These are phyloP conservation scores for Aelia acuminata DNA, from an alignment of 2,888 invertebrate species.

Conservation along the genomic window DNA sequence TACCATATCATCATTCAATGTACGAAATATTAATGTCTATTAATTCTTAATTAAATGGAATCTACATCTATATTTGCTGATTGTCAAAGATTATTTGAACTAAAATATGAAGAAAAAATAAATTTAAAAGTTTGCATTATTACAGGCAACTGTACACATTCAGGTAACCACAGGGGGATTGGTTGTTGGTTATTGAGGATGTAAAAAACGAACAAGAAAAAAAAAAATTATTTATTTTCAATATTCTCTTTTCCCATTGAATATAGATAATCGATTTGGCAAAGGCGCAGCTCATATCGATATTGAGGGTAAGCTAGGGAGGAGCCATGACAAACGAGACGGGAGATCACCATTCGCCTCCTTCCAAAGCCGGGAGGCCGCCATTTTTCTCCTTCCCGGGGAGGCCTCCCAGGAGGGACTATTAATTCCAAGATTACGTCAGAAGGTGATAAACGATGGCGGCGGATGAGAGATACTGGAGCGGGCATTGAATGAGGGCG, in stretches of 20 bases:
- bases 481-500: constrained; percentile 18
- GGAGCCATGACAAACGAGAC: constrained; percentile 32
- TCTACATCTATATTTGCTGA: no score
- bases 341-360: constrained; percentile 22
- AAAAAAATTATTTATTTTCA: neutral
- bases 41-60: no score
- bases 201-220: neutral
- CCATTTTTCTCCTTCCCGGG: constrained; percentile 6
- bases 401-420: constrained; percentile 43
- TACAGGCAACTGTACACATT: no score
- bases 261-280: constrained; percentile 7
- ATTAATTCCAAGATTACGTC: constrained; percentile 45
- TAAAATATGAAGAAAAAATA: no score
- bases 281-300: neutral
- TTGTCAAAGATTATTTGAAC: no score
- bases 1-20: no score
- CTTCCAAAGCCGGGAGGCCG: neutral
- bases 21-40: no score
- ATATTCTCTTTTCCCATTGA: neutral
- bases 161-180: no score
- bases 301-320: neutral
- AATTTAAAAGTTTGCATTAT: no score
- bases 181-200: neutral
- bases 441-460: constrained; percentile 44
- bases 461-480: neutral